Evolutionary conservation across 2,797 vertebrate genomes (phyloP).

Genomic region (Xenopus petersii): DNA sequence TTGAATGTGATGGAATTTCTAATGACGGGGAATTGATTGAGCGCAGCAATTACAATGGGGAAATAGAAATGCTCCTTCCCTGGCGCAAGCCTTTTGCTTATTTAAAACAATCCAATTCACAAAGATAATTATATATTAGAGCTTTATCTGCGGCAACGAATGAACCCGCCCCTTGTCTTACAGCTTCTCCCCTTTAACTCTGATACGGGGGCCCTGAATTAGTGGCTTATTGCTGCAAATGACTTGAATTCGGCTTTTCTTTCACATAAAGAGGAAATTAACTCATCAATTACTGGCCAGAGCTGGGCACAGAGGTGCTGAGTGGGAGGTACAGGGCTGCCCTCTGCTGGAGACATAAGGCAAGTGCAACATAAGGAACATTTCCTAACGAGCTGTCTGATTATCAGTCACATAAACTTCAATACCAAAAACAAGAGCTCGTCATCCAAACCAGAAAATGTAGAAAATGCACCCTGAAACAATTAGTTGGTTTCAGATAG

Average conservation of each 20-base stretch:
- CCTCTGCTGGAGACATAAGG: constrained; percentile 73
- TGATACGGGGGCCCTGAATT: constrained; percentile 78
- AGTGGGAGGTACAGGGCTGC: constrained; percentile 65
- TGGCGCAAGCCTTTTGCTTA: constrained; percentile 92
- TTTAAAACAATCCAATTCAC: constrained; percentile 99
- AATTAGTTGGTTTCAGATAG: no score
- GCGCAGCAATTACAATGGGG: constrained; percentile 84
- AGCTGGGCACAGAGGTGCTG: constrained; percentile 42
- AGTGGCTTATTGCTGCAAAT: constrained; percentile 91
- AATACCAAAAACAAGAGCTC: no score
- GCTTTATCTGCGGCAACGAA: constrained; percentile 93
- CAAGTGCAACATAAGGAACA: background rate
- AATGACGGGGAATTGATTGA: constrained; percentile 81
- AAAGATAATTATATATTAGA: constrained; percentile 99
- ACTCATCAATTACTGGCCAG: constrained; percentile 88
- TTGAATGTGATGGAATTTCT: constrained; percentile 90
- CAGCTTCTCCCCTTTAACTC: constrained; percentile 50
- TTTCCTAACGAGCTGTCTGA: background rate
- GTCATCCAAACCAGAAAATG: no score
- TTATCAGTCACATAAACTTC: background rate
- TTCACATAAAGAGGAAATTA: constrained; percentile 92
- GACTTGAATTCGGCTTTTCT: constrained; percentile 92
- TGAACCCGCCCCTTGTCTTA: constrained; percentile 69
- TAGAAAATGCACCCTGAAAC: no score
- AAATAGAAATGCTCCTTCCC: constrained; percentile 86